Conservation (phyloP, 2,888 invertebrate species). For the Leuctra nigra region DNA sequence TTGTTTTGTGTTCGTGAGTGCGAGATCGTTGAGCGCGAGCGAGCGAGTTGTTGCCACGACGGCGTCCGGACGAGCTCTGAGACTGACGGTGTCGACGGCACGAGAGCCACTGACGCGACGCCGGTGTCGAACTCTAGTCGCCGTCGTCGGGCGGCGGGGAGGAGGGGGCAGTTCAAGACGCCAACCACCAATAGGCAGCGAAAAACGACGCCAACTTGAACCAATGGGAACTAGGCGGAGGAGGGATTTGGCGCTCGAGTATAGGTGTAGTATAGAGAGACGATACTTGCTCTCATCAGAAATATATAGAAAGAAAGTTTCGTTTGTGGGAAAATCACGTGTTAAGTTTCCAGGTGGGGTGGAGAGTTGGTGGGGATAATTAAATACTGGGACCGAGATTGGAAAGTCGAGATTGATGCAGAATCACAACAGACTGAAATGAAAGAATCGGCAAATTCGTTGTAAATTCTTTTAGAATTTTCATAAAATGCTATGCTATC, state of each 20-base stretch:
- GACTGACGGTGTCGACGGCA: too few relatives aligned
- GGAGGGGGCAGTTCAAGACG: neutral
- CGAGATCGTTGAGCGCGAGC: neutral
- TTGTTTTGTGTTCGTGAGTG: neutral
- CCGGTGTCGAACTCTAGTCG: too few relatives aligned
- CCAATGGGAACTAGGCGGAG: constrained; percentile 10
- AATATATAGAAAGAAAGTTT: constrained; percentile 7
- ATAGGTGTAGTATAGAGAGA: too few relatives aligned
- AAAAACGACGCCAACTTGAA: neutral
- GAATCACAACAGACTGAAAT: neutral
- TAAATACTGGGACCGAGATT: constrained; percentile 6
- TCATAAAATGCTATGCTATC: too few relatives aligned
- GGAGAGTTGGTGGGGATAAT: neutral
- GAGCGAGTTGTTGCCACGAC: neutral
- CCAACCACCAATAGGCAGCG: constrained; percentile 8
- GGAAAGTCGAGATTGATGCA: neutral
- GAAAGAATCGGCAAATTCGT: too few relatives aligned
- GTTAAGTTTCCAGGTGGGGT: constrained; percentile 10
- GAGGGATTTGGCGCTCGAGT: constrained; percentile 14
- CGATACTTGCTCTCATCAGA: neutral
- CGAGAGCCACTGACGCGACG: neutral
- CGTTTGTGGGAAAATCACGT: constrained; percentile 9
- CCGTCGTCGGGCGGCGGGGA: neutral
- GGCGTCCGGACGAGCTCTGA: constrained; percentile 7
- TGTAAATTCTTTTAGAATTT: too few relatives aligned